phyloP scores from a whole-genome alignment of 2,113 vertebrate species.

The Panthera leo region DNA sequence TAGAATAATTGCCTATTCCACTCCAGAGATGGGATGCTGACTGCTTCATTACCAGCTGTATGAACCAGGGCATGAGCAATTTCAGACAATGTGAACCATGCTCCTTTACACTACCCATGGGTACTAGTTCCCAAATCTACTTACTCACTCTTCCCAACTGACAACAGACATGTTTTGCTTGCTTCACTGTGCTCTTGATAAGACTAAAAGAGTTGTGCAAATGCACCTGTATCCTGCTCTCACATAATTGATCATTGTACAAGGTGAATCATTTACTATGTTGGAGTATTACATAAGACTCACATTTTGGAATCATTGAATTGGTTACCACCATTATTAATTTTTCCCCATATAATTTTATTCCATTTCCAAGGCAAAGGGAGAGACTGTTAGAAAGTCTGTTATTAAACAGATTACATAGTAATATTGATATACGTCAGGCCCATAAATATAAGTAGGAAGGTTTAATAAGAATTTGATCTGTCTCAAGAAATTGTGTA shows the following conservation, averaged over 20 bases:
- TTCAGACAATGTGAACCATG: slow-evolving; percentile 64
- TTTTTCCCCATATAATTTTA: neutral
- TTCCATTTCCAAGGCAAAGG: neutral
- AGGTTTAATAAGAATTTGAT: neutral
- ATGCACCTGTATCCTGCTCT: neutral
- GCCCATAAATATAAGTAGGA: neutral
- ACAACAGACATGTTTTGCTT: slow-evolving; percentile 23
- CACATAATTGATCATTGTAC: neutral
- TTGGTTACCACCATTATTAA: neutral
- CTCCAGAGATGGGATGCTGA: slow-evolving; percentile 56
- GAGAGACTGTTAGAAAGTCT: neutral
- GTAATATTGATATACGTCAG: neutral
- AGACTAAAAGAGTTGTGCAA: neutral
- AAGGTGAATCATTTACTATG: neutral
- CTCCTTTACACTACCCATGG: slow-evolving; percentile 21
- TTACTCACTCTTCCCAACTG: neutral
- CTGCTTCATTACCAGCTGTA: slow-evolving; percentile 70
- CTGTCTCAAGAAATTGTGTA: neutral
- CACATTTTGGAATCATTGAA: neutral
- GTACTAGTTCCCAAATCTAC: slow-evolving; percentile 40
- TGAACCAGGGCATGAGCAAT: slow-evolving; percentile 63
- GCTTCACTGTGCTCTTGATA: neutral
- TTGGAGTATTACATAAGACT: neutral
- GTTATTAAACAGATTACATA: neutral
- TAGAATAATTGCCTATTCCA: slow-evolving; percentile 68